Conservation (phyloP, 2,888 invertebrate genomes). For the Euplagia quadripunctaria region DNA sequence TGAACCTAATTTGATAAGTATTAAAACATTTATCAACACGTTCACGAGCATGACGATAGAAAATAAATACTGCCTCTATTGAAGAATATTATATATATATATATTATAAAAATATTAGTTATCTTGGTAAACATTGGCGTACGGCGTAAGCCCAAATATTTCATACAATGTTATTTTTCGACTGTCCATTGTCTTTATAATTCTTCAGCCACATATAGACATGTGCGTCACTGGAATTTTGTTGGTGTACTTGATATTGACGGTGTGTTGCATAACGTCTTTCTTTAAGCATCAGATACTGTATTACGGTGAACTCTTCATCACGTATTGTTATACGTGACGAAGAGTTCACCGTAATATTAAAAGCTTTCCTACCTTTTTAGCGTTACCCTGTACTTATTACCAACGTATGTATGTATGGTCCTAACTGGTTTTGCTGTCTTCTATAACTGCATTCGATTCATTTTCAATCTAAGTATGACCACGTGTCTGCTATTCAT, state of each 20-base stretch:
- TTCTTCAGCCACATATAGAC: not conserved
- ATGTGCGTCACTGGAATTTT: not conserved
- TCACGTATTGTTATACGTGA: not conserved
- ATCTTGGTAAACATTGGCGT: not conserved
- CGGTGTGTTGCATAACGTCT: not conserved
- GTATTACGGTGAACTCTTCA: too few species aligned
- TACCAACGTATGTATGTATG: too few species aligned
- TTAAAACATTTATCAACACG: not conserved
- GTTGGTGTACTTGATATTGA: slow-evolving; percentile 1
- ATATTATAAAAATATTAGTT: too few species aligned
- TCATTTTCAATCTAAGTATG: too few species aligned
- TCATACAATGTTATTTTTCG: not conserved
- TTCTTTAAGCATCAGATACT: not conserved
- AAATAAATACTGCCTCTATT: not conserved
- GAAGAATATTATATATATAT: too few species aligned
- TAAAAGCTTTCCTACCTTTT: not conserved
- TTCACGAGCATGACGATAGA: not conserved
- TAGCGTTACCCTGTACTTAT: too few species aligned
- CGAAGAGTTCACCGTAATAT: slow-evolving; percentile 6
- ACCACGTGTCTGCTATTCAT: too few species aligned
- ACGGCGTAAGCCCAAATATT: not conserved
- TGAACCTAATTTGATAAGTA: not conserved
- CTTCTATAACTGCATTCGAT: too few species aligned
- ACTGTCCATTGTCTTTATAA: not conserved
- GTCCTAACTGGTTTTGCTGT: too few species aligned